These are phyloP conservation scores for Balearica regulorum DNA, from an alignment of 2,797 vertebrate genomes.

Conservation along the genomic window DNA sequence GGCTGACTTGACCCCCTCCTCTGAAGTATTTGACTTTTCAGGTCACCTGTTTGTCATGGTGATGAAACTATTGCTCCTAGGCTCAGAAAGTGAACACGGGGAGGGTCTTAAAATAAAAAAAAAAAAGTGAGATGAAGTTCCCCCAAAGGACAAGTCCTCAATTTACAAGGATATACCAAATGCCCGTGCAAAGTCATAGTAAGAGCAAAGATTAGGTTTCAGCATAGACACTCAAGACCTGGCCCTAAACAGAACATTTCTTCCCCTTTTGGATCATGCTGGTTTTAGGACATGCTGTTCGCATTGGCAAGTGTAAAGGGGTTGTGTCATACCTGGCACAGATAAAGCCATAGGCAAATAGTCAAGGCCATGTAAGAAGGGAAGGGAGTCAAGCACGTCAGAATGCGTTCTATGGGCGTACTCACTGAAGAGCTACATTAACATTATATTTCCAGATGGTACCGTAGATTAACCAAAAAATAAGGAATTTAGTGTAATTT, in stretches of 20 bases:
- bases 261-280: background rate
- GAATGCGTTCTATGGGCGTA: background rate
- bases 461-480: background rate
- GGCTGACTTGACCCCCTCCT: background rate
- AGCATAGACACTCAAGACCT: background rate
- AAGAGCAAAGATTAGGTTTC: background rate
- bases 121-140: background rate
- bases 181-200: background rate
- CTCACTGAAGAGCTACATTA: background rate
- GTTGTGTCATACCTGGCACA: constrained; percentile 38
- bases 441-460: background rate
- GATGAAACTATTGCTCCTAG: background rate
- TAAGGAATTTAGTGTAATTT: background rate
- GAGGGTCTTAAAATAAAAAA: background rate
- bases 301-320: background rate
- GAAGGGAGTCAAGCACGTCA: background rate
- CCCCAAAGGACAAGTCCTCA: background rate
- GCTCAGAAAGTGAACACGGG: background rate
- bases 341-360: background rate
- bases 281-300: background rate
- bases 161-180: background rate
- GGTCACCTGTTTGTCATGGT: background rate
- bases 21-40: background rate
- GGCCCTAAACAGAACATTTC: background rate
- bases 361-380: background rate